Percentiles rank a stretch among this genome's conserved stretches.
These are phyloP conservation scores for Colaptes auratus DNA, from an alignment of 2,113 vertebrate species.

Conservation along the genomic window DNA sequence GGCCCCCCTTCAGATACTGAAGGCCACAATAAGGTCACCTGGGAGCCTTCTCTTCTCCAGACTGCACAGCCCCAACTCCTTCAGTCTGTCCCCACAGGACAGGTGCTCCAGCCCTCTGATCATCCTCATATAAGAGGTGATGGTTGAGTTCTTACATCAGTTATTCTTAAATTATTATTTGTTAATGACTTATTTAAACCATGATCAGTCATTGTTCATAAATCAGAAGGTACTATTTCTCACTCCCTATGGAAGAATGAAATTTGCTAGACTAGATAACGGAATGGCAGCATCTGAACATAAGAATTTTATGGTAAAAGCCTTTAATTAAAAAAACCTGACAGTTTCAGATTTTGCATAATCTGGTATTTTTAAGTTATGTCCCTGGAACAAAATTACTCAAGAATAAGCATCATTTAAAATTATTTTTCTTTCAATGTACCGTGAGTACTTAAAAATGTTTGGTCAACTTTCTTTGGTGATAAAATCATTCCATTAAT, in stretches of 20 bases:
- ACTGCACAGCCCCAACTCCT: too few species aligned
- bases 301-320: background rate
- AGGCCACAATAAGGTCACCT: too few species aligned
- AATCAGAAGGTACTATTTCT: background rate
- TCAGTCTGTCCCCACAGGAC: too few species aligned
- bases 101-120: too few species aligned
- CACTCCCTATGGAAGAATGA: background rate
- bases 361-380: background rate
- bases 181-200: background rate
- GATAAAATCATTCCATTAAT: background rate
- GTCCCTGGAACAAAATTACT: background rate
- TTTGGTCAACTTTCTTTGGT: background rate
- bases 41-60: too few species aligned
- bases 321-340: background rate
- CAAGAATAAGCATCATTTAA: background rate
- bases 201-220: background rate
- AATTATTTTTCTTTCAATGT: background rate
- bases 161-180: background rate
- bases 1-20: too few species aligned
- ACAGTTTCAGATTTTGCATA: background rate
- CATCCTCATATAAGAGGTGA: background rate
- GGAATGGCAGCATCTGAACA: background rate
- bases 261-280: background rate
- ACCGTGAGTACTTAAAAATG: background rate
- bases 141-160: background rate